These are phyloP conservation scores for Wasmannia auropunctata DNA, from an alignment of 1,140 invertebrate genomes.

Conservation along the genomic window DNA sequence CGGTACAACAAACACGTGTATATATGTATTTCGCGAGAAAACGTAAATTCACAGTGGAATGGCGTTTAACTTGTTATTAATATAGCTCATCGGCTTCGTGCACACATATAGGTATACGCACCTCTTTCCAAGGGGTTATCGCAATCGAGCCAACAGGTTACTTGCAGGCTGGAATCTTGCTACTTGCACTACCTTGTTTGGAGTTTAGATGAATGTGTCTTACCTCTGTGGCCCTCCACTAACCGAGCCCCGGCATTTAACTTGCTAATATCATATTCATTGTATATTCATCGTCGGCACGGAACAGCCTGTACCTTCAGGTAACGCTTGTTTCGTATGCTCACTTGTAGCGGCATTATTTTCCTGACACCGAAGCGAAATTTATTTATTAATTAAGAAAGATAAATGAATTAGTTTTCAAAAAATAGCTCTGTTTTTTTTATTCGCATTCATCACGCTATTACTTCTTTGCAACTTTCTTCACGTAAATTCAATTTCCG, in stretches of 20 bases:
- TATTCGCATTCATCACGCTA: background rate
- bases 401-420: background rate
- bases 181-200: slow-evolving; percentile 59
- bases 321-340: slow-evolving; percentile 40
- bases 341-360: slow-evolving; percentile 30
- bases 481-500: background rate
- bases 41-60: background rate
- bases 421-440: background rate
- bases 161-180: slow-evolving; percentile 44
- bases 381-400: slow-evolving; percentile 21
- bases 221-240: slow-evolving; percentile 50
- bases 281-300: slow-evolving; percentile 76
- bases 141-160: slow-evolving; percentile 66
- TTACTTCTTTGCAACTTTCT: background rate
- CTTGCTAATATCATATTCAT: slow-evolving; percentile 78
- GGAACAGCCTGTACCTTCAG: slow-evolving; percentile 21
- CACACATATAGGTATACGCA: too few relatives aligned
- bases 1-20: background rate
- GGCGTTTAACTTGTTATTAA: background rate
- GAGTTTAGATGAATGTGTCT: slow-evolving; percentile 69
- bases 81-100: background rate
- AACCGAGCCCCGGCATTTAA: slow-evolving; percentile 69
- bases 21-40: background rate
- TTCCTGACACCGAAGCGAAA: background rate
- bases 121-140: background rate